Conservation (phyloP, 2,113 vertebrate species). For the Toxotes chatareus region DNA sequence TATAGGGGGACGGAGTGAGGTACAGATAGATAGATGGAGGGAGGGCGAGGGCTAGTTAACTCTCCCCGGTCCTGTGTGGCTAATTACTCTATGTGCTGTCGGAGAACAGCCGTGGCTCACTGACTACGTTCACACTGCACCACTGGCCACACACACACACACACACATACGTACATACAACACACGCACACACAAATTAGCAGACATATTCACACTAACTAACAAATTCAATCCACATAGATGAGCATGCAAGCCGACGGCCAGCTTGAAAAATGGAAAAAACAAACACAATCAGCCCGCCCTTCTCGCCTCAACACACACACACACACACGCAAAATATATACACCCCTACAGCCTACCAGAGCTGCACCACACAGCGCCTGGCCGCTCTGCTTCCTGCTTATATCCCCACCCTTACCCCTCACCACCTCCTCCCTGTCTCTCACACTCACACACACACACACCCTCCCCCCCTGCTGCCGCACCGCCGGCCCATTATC, state of each 20-base stretch:
- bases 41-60: conserved; percentile 80
- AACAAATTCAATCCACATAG: conserved; percentile 66
- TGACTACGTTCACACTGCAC: conserved; percentile 79
- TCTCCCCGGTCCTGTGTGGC: conserved; percentile 82
- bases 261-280: conserved; percentile 72
- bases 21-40: conserved; percentile 6
- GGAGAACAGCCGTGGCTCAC: conserved; percentile 73
- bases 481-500: conserved; percentile 84
- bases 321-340: conserved; percentile 50
- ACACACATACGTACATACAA: not conserved
- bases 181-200: conserved; percentile 58
- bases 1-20: conserved; percentile 10
- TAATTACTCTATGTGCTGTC: conserved; percentile 83
- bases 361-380: conserved; percentile 74
- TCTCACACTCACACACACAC: conserved; percentile 27
- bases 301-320: conserved; percentile 27
- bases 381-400: conserved; percentile 80
- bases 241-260: conserved; percentile 64
- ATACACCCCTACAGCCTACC: conserved; percentile 77
- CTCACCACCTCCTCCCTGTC: conserved; percentile 48
- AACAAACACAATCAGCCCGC: conserved; percentile 50
- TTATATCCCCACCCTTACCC: conserved; percentile 65
- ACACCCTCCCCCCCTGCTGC: conserved; percentile 65
- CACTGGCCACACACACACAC: conserved; percentile 71
- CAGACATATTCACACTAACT: conserved; percentile 76